Evolutionary conservation across 1,140 invertebrate species (phyloP).

Genomic region (Planococcus citri): DNA sequence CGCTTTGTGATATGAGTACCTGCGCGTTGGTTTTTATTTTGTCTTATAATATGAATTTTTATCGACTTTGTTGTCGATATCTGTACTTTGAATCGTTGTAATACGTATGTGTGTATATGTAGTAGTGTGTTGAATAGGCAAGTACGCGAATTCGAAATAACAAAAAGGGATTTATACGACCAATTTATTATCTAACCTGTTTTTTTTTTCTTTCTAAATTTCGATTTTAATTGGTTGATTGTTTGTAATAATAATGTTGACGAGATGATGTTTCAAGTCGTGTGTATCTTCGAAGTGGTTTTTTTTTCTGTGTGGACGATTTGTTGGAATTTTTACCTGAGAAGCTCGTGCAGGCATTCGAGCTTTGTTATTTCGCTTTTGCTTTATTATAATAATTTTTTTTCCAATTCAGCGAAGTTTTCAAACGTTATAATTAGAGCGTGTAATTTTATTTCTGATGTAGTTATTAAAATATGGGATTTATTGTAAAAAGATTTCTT

Average conservation of each 20-base stretch:
- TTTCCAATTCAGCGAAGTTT: background rate
- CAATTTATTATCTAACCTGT: too few species aligned
- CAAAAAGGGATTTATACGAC: background rate
- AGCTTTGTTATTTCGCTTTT: slow-evolving; percentile 2
- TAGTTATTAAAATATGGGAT: background rate
- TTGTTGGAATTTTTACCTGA: background rate
- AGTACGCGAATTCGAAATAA: background rate
- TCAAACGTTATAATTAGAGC: background rate
- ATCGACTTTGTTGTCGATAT: background rate
- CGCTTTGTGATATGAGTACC: slow-evolving; percentile 6
- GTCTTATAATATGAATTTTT: too few species aligned
- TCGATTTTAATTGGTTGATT: background rate
- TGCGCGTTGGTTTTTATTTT: background rate
- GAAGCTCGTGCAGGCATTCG: background rate
- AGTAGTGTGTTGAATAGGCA: background rate
- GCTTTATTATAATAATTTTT: background rate
- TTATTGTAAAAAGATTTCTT: slow-evolving; percentile 8
- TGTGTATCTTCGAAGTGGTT: too few species aligned
- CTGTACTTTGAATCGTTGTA: background rate
- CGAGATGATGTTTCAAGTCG: too few species aligned
- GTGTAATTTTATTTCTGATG: background rate
- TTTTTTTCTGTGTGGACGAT: background rate
- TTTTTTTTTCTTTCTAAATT: too few species aligned
- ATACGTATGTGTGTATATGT: too few species aligned
- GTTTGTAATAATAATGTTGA: too few species aligned